These are phyloP conservation scores for Arrhopalites spinosus DNA, from an alignment of 2,888 invertebrate genomes.

Conservation along the genomic window DNA sequence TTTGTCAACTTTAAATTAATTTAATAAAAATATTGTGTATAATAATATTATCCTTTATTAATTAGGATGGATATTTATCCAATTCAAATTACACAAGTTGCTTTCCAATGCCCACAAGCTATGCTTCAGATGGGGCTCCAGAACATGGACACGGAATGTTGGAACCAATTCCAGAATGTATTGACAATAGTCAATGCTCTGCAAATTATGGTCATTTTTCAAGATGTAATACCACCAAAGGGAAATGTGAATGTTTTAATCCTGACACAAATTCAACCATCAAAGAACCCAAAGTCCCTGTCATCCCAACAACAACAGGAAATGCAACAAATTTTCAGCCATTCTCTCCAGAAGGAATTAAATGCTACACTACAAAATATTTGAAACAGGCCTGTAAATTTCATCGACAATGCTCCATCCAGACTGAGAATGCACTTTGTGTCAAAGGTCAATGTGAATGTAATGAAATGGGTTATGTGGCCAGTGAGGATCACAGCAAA, in stretches of 20 bases:
- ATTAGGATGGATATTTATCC: no score
- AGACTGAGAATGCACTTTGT: slow-evolving; percentile 47
- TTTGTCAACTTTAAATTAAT: no score
- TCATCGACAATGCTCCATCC: slow-evolving; percentile 47
- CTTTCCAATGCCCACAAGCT: slow-evolving; percentile 35
- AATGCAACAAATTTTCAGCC: slow-evolving; percentile 31
- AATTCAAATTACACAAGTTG: slow-evolving; percentile 42
- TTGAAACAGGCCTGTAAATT: slow-evolving; percentile 51
- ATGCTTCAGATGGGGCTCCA: neutral
- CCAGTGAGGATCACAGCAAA: slow-evolving; percentile 48
- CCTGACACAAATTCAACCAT: slow-evolving; percentile 30
- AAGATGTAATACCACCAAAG: slow-evolving; percentile 42
- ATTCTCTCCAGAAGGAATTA: slow-evolving; percentile 16
- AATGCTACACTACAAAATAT: slow-evolving; percentile 48
- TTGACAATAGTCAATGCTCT: slow-evolving; percentile 45
- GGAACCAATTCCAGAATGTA: slow-evolving; percentile 38
- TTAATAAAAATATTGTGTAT: no score
- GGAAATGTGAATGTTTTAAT: slow-evolving; percentile 50
- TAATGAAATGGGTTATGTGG: slow-evolving; percentile 42
- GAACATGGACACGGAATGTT: neutral
- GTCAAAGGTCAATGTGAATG: slow-evolving; percentile 49
- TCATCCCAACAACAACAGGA: slow-evolving; percentile 20
- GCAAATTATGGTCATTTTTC: slow-evolving; percentile 44
- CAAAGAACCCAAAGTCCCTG: slow-evolving; percentile 4
- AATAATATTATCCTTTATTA: slow-evolving; percentile 27